Percentiles rank a stretch among this genome's conserved stretches.
phyloP scores from a whole-genome alignment of 1,140 invertebrate species.

The Archegozetes longisetosus region DNA sequence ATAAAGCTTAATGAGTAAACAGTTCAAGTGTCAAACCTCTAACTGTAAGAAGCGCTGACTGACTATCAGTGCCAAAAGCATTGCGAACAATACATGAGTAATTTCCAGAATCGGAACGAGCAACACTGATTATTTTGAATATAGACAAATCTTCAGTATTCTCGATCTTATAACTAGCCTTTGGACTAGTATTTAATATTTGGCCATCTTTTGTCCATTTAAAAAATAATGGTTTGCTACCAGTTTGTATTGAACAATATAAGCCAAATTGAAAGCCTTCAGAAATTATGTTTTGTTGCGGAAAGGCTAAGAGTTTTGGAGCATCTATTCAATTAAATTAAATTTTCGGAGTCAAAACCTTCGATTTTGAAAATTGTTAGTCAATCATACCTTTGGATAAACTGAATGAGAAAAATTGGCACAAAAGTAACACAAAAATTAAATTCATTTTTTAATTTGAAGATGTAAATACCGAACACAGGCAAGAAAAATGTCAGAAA shows the following conservation, averaged over 20 bases:
- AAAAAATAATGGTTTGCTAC: slow-evolving; percentile 7
- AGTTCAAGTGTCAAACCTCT: slow-evolving; percentile 16
- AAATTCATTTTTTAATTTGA: too few relatives aligned
- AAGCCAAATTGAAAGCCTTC: not conserved
- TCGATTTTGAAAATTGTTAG: not conserved
- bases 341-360: too few relatives aligned
- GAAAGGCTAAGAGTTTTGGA: not conserved
- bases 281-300: too few relatives aligned
- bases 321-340: not conserved
- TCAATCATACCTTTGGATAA: not conserved
- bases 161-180: not conserved
- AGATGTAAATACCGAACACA: too few relatives aligned
- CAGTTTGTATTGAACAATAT: not conserved
- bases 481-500: too few relatives aligned
- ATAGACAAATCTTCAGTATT: slow-evolving; percentile 7
- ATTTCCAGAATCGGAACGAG: slow-evolving; percentile 47
- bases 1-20: not conserved
- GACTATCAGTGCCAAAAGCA: slow-evolving; percentile 42
- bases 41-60: not conserved
- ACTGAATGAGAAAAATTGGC: too few relatives aligned
- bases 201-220: slow-evolving; percentile 8
- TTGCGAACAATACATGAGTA: slow-evolving; percentile 82
- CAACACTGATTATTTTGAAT: slow-evolving; percentile 29
- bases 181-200: not conserved
- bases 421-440: too few relatives aligned